phyloP scores from a whole-genome alignment of 2,797 vertebrate genomes.

The Squalus acanthias region DNA sequence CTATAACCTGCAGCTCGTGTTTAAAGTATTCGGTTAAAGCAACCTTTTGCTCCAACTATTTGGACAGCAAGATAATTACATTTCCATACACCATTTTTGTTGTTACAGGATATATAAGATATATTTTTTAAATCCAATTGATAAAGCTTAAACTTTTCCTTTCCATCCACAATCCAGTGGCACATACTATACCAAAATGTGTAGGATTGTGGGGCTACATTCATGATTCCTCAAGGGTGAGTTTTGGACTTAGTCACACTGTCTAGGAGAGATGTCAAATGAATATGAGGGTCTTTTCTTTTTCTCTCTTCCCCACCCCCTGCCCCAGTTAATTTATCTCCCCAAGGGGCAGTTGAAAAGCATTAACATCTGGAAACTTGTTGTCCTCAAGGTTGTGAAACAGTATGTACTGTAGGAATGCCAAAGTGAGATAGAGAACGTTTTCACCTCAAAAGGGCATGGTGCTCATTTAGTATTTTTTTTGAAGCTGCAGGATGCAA shows the following conservation, averaged over 20 bases:
- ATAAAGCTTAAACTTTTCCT: background rate
- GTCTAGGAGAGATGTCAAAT: background rate
- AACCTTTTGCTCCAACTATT: background rate
- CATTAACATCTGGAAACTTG: background rate
- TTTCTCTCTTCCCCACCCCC: background rate
- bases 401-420: no score
- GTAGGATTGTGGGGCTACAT: background rate
- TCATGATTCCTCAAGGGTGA: background rate
- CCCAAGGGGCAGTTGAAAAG: background rate
- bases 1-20: background rate
- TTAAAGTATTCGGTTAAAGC: background rate
- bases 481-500: background rate
- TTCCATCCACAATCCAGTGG: background rate
- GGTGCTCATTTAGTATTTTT: background rate
- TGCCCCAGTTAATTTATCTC: background rate
- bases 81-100: background rate
- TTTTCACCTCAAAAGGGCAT: background rate
- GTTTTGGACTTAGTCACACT: background rate
- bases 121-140: background rate
- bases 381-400: background rate
- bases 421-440: background rate
- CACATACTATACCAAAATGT: background rate
- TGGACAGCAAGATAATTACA: background rate
- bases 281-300: background rate
- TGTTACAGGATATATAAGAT: background rate